Percentiles rank a stretch among this genome's conserved stretches.
These are phyloP conservation scores for Dryoscopus gambensis DNA, from an alignment of 2,113 vertebrate genomes.

Conservation along the genomic window DNA sequence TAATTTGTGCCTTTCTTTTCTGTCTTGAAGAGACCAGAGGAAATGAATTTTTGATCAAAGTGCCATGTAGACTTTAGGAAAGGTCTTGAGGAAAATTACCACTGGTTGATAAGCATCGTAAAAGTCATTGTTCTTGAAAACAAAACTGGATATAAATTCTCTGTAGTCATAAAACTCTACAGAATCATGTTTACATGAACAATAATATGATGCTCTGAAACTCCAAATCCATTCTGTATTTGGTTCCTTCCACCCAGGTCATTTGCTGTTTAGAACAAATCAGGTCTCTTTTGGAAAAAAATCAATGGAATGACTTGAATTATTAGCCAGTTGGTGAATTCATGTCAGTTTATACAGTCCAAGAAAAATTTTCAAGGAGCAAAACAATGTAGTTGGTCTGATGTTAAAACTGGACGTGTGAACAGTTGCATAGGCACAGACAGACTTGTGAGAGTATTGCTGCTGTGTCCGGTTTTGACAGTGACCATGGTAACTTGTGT, in stretches of 20 bases:
- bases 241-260: not conserved
- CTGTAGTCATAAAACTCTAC: not conserved
- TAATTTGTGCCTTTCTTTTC: not conserved
- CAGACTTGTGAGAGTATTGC: constrained; percentile 17
- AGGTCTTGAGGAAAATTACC: not conserved
- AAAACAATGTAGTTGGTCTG: not conserved
- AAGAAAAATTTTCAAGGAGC: not conserved
- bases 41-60: not conserved
- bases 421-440: not conserved
- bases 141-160: not conserved
- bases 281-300: not conserved
- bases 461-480: constrained; percentile 28
- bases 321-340: not conserved
- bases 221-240: not conserved
- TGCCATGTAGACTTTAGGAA: not conserved
- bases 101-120: not conserved
- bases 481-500: constrained; percentile 64
- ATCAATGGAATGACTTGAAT: not conserved
- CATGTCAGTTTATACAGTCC: not conserved
- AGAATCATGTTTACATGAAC: not conserved
- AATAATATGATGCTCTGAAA: not conserved
- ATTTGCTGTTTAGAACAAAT: not conserved
- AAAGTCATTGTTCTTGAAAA: not conserved
- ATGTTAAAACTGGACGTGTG: not conserved
- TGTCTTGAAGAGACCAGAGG: not conserved